These are phyloP conservation scores for Achroia grisella DNA, from an alignment of 1,140 invertebrate species.

Conservation along the genomic window DNA sequence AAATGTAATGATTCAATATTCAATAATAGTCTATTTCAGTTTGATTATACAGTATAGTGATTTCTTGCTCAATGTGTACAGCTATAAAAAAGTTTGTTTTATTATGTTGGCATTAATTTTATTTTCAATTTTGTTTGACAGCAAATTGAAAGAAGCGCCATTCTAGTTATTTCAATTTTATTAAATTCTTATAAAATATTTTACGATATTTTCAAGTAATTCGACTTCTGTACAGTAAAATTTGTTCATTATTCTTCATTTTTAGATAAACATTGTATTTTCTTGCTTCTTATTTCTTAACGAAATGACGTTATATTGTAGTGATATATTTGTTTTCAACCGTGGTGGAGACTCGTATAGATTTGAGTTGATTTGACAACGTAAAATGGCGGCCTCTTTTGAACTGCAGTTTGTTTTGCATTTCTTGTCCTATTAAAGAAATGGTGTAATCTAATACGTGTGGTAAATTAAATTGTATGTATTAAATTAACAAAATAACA, in stretches of 20 bases:
- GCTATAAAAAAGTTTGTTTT: conserved; percentile 2
- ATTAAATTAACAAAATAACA: conserved; percentile 4
- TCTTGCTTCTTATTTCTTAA: not conserved
- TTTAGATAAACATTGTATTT: not conserved
- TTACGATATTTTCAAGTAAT: too few species aligned
- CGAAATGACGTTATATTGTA: conserved; percentile 1
- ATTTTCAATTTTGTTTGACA: conserved; percentile 22
- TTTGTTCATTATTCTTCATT: not conserved
- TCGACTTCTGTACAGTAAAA: too few species aligned
- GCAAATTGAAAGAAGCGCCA: conserved; percentile 64
- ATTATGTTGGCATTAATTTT: conserved; percentile 28
- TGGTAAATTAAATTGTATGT: not conserved
- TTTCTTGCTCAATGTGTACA: too few species aligned
- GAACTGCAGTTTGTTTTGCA: conserved; percentile 43
- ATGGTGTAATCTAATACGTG: not conserved
- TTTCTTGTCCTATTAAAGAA: conserved; percentile 8
- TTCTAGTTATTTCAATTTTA: conserved; percentile 3
- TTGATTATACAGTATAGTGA: too few species aligned
- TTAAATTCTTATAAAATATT: too few species aligned
- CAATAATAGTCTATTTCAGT: too few species aligned
- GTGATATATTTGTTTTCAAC: conserved; percentile 63
- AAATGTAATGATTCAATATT: too few species aligned
- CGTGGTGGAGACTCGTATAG: conserved; percentile 44
- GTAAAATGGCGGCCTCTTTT: conserved; percentile 70
- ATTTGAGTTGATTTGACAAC: conserved; percentile 60